Base-by-base conservation (phyloP, 2,888 invertebrate genomes). In the Tenthredo distinguenda region DNA sequence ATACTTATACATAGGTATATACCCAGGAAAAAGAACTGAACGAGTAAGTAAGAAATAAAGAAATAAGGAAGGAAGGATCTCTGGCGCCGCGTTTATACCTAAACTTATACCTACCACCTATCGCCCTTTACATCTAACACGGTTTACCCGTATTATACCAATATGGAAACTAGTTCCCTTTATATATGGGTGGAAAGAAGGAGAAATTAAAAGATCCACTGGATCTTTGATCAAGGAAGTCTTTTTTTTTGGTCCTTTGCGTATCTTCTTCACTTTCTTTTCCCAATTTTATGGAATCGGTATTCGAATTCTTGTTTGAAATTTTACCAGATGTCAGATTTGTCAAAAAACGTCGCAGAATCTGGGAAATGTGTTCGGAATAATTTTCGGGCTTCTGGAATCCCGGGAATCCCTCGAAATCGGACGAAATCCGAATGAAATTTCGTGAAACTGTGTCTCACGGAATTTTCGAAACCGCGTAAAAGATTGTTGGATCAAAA, bases 71-170 rank as follows among this genome's bases (percentile, higher is more conserved):
- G 15, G 15, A 34, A 68, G 68, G 68, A 68, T 34, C 34, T 18
- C 34, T 34, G 68, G 68, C 68, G 68, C 34, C 68, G 31, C 31
- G 68, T 15, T 34, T 26, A 34, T 68, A 34, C 26, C 18, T 34
- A 68, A 50, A 18, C 50, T 18, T 50, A 31, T 31, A 65, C 5
- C 31, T 31, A n/a, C 31, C 15, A 12, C 31, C 21, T 34, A 26
- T 34, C 68, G 68, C 31, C 26, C 18, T 31, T 31, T n/a, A 4
- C 55, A 77, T 77, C 77, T 77, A 18, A 7, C 86, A 83, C 83
- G 77, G 55, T 31, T 18, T 18, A 47, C 34, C 77, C 31, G 15
- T 34, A 50, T 34, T 50, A 74, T 43, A 43, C 77, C 50, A 77
- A 77, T 77, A 76, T 50, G 76, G 15, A 76, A 76, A 76, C 76